A percentile compares a stretch with the other conserved stretches of the same genome.
phyloP scores from a whole-genome alignment of 2,888 invertebrate species.

The Alsophila aescularia region DNA sequence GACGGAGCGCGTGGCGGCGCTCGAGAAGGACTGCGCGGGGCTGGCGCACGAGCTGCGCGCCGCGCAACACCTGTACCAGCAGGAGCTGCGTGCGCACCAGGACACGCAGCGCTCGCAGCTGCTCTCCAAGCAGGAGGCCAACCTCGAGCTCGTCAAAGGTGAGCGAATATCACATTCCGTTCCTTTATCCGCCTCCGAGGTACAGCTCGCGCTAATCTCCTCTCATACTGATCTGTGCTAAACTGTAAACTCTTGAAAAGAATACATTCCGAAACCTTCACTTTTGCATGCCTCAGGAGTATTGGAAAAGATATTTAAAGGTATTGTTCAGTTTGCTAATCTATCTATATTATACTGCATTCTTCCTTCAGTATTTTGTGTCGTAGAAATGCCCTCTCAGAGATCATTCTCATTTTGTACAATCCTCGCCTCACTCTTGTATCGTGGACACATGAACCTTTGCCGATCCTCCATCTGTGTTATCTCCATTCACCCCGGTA shows the following conservation, averaged over 20 bases:
- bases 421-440: not conserved
- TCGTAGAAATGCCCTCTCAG: conserved; percentile 30
- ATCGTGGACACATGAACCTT: not conserved
- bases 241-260: conserved; percentile 49
- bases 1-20: conserved; percentile 90
- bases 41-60: conserved; percentile 93
- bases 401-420: conserved; percentile 4
- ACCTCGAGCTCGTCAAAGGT: conserved; percentile 96
- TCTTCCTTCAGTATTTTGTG: conserved; percentile 33
- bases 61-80: conserved; percentile 92
- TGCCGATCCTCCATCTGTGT: not conserved
- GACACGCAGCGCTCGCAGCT: conserved; percentile 94
- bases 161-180: conserved; percentile 41
- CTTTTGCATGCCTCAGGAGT: conserved; percentile 86
- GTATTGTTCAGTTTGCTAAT: conserved; percentile 83
- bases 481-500: conserved; percentile 1
- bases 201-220: conserved; percentile 57
- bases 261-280: conserved; percentile 66
- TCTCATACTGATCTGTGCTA: conserved; percentile 57
- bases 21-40: conserved; percentile 95
- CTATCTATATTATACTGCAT: conserved; percentile 37
- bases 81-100: conserved; percentile 94
- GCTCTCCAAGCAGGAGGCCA: conserved; percentile 95
- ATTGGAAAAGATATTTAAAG: conserved; percentile 88
- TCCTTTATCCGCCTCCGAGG: conserved; percentile 28